Conservation (phyloP, 1,140 invertebrate species). For the Nephotettix cincticeps region DNA sequence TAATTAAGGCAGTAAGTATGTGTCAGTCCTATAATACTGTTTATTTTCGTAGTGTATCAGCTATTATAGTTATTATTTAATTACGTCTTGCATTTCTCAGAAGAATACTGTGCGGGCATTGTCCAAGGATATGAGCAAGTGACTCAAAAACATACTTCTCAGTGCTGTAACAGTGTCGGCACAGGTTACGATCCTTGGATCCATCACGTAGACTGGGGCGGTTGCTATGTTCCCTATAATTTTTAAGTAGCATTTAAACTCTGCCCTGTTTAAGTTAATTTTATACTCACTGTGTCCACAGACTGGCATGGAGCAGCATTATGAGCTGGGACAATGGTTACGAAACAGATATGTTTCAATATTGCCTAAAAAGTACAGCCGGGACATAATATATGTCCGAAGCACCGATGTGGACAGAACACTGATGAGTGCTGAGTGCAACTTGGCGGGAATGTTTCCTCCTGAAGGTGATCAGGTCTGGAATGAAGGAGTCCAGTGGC, state of each 20-base stretch:
- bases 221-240: neutral
- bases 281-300: constrained; percentile 45
- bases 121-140: too few species aligned
- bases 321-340: constrained; percentile 67
- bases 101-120: too few species aligned
- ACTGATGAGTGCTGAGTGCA: constrained; percentile 81
- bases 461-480: constrained; percentile 58
- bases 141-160: too few species aligned
- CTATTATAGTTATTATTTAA: too few species aligned
- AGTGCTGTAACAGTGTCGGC: too few species aligned
- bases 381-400: constrained; percentile 63
- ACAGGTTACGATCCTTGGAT: too few species aligned
- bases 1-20: too few species aligned
- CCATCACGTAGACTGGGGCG: too few species aligned
- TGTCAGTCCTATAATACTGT: too few species aligned
- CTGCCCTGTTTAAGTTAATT: neutral
- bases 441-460: constrained; percentile 78
- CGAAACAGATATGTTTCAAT: constrained; percentile 55
- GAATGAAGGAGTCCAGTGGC: constrained; percentile 72
- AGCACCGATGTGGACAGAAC: constrained; percentile 87
- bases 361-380: constrained; percentile 53
- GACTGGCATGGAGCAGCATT: constrained; percentile 77
- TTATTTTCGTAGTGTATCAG: too few species aligned
- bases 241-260: neutral
- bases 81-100: too few species aligned